phyloP scores from a whole-genome alignment of 2,888 invertebrate species.

The Isoperla grammatica region DNA sequence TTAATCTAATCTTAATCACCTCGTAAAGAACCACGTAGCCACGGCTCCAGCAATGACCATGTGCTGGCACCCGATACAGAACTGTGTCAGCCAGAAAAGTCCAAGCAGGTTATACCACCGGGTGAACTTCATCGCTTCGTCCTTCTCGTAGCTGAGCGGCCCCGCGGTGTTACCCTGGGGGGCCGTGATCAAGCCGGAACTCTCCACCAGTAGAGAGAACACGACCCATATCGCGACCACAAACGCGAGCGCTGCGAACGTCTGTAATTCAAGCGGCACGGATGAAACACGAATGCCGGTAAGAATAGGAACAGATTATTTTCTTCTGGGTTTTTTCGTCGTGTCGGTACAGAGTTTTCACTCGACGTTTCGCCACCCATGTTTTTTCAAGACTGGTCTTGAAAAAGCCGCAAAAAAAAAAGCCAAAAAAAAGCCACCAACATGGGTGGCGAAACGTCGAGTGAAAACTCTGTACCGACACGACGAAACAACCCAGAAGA shows the following conservation, averaged over 20 bases:
- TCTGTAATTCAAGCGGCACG: conserved; percentile 44
- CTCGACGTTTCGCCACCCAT: too few species aligned
- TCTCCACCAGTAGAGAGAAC: conserved; percentile 57
- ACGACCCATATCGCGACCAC: conserved; percentile 54
- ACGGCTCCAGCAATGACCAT: conserved; percentile 58
- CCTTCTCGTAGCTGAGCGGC: conserved; percentile 42
- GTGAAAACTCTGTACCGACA: too few species aligned
- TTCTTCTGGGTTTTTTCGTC: too few species aligned
- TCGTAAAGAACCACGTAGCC: conserved; percentile 57
- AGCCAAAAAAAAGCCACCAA: too few species aligned
- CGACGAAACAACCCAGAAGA: too few species aligned
- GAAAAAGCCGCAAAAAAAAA: too few species aligned
- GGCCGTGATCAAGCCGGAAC: conserved; percentile 48
- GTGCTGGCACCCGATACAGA: conserved; percentile 57
- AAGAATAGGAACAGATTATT: too few species aligned
- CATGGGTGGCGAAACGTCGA: too few species aligned
- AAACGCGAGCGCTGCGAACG: conserved; percentile 50
- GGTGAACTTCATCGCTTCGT: conserved; percentile 43
- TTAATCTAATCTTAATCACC: too few species aligned
- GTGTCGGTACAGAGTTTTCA: too few species aligned
- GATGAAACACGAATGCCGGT: too few species aligned
- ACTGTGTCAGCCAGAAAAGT: conserved; percentile 56
- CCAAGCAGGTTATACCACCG: conserved; percentile 48
- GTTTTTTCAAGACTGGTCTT: too few species aligned
- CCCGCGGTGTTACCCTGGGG: conserved; percentile 34